Evolutionary conservation across 2,113 vertebrate genomes (phyloP), one percentile per base, ranked within the genome.

Genomic region (Larimichthys polyactis): DNA sequence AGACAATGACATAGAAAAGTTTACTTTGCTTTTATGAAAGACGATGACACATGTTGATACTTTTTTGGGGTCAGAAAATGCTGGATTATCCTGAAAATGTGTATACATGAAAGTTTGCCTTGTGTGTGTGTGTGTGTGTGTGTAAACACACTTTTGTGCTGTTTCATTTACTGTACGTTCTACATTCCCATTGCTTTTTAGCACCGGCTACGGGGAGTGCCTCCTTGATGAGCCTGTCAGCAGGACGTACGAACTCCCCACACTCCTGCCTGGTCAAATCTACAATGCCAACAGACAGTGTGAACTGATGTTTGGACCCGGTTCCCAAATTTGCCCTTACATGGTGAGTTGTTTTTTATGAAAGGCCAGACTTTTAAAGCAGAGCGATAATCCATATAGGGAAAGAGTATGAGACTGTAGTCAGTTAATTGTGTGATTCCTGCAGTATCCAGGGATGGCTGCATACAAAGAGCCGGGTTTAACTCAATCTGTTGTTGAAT

Each of bases 201-300:
- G 98, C 83, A 97, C 96, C 62, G 98, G 98, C 57, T 97, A 99
- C 76, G 98, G 97, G 62, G 98, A 99, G 79, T 99, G 98, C 85
- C 96, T 99, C 20, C 94, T 99, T 43, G 98, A 99, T 79, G 98
- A 97, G 89, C 98, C 98, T 1, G 94, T 85, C 59, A 96, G 94
- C 75, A 95, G 95, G 89, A 93, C 93, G 8, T 98, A 97, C 5
- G 95, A 97, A 65, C 95, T 98, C 69, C 96, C 96, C 40, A 94
- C 89, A 72, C 96, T 98, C 75, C 95, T 98, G 5, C 97, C 98
- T 43, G 98, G 98, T 58, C 95, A 96, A 60, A 76, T 96, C 64
- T 99, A 98, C 87, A 97, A 97, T 65, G 97, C 95, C 82, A 98
- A 98, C 93, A 96, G 96, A 29, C 98, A 99, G 62, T 99, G 98